Evolutionary conservation across 2,888 invertebrate genomes (phyloP), one percentile per base, ranked within the genome.

Genomic region (Platycheirus albimanus): DNA sequence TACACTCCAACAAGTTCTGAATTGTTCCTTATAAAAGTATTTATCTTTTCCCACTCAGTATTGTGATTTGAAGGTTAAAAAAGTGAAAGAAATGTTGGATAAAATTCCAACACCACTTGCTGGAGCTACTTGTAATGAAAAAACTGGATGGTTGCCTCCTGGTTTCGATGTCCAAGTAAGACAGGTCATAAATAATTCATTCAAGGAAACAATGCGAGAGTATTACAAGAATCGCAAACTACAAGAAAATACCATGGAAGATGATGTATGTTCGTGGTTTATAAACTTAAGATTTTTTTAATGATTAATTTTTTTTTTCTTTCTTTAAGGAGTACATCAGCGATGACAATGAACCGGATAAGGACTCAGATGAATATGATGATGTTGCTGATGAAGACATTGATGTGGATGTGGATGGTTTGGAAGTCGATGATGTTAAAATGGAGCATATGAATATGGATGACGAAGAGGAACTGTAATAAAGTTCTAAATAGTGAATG

Each of bases 101-200:
- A 93, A 94, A 86, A 92, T 95, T 11, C 94, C 95, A 0, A 92
- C 94, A 3, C 92, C 93, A 1, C 88, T 92, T 0, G 92, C 93
- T 0, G 92, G 92, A 7, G 92, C 92, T 72, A 92, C 92, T 41
- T 96, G 95, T 87, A 94, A 96, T 87, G 93, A 93, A 86, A 94
- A 94, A 89, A 93, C 94, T 72, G 97, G 97, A 17, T 97, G 96
- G 96, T 90, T 96, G 72, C 95, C 96, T 0, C 91, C 92, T 6
- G 94, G 94, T 76, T 94, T 95, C 43, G 94, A 94, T 85, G 93
- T 94, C 61, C 92, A 93, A 66, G 95, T 95, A 78, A 92, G 96
- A 51, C 95, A 95, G 90, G 94, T 95, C 85, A 93, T 96, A 64
- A 95, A 94, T 87, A 92, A 92, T 85, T 93, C 93, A 86, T 93